Evolutionary conservation across 92 coral and sea anemone species (phyloP), one percentile per base, ranked within the genome.

Genomic region (Phymanthus crucifer): DNA sequence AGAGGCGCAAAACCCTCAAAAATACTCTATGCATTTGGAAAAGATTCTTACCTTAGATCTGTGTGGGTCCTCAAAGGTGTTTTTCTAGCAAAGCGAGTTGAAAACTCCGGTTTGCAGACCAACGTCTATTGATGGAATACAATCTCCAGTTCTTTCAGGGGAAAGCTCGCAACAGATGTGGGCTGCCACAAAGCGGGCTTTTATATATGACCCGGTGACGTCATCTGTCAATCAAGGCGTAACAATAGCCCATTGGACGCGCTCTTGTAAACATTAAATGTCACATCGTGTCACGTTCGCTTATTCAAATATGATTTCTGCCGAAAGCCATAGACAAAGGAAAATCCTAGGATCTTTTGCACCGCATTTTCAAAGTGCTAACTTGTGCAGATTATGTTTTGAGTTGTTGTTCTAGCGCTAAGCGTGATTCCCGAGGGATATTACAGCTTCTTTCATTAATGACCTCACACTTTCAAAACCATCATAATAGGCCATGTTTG

Each of bases 101-200:
- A 36, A 21, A 16, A 27, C 43, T 38, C 47, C 72, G 33, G 9
- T 74, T 23, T 77, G 72, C 81, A 77, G 61, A 52, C 17, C 26
- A 75, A 40, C 61, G 11, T 27, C 68, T 52, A 36, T 77, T 23
- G 81, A 61, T 75, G 23, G 48, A 56, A 75, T 43, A 46, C 61
- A 75, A 77, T 38, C 81, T 26, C 81, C 58, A 38, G 32, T 50
- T 37, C 72, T 45, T 77, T 65, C 81, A 77, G 81, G 81, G 81
- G 68, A 77, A 77, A 77, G 72, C 81, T 77, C 81, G 81, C 81
- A 77, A 77, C 81, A 77, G 81, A 77, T 77, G 81, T 64, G 58
- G 29, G 47, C 57, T 77, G 81, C 64, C 81, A 77, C 38, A 26
- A 56, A 27, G 65, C 24, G 3, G 45, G 81, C 64, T 77, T 77